Evolutionary conservation across 2,888 invertebrate genomes (phyloP).

Genomic region (Bellardia pandia): DNA sequence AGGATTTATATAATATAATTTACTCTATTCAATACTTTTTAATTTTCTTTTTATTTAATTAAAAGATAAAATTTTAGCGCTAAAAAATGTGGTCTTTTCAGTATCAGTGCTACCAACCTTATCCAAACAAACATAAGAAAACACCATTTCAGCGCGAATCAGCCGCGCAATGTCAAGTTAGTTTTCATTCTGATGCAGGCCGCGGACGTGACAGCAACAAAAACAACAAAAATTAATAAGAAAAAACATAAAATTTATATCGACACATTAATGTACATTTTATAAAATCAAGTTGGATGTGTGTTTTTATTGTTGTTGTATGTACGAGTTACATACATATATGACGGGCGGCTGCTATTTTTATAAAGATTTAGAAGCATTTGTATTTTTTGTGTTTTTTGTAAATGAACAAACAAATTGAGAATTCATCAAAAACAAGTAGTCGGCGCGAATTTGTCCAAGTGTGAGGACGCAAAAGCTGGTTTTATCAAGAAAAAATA

Average conservation of each 20-base stretch:
- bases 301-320: constrained; percentile 9
- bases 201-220: constrained; percentile 49
- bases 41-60: no score
- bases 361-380: constrained; percentile 39
- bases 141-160: constrained; percentile 30
- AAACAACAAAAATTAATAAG: constrained; percentile 33
- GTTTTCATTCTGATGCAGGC: constrained; percentile 49
- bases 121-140: constrained; percentile 3
- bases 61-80: no score
- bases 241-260: constrained; percentile 50
- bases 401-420: constrained; percentile 39
- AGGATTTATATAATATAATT: no score
- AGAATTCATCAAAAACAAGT: constrained; percentile 51
- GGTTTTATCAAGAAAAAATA: neutral
- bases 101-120: no score
- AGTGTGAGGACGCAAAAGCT: constrained; percentile 61
- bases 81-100: no score
- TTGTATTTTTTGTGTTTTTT: constrained; percentile 31
- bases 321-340: constrained; percentile 41
- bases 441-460: constrained; percentile 71
- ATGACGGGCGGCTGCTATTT: constrained; percentile 69
- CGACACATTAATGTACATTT: constrained; percentile 37
- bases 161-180: constrained; percentile 49
- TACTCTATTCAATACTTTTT: no score
- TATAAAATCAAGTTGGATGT: constrained; percentile 35